phyloP scores from a whole-genome alignment of 2,113 vertebrate species.

The Maccullochella peelii region DNA sequence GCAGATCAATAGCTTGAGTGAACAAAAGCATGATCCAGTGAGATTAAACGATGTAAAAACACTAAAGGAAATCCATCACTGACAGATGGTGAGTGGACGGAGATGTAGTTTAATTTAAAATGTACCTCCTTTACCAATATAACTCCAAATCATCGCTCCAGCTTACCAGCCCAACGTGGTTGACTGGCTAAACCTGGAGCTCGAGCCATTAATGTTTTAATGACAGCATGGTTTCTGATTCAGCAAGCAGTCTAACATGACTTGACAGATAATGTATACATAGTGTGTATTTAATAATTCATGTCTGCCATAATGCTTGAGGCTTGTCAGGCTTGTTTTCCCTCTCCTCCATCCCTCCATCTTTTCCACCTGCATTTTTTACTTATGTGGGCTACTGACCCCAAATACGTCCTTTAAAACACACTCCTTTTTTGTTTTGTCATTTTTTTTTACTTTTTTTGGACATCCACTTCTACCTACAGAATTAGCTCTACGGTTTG shows the following conservation, averaged over 20 bases:
- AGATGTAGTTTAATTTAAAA: slow-evolving; percentile 13
- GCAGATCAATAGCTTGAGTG: neutral
- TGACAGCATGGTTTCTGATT: slow-evolving; percentile 22
- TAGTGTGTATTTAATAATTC: slow-evolving; percentile 67
- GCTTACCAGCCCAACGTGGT: neutral
- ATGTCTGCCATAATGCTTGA: slow-evolving; percentile 40
- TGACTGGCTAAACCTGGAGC: neutral
- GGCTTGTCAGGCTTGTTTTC: slow-evolving; percentile 47
- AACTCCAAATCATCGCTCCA: neutral
- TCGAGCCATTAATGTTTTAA: slow-evolving; percentile 18
- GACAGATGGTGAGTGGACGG: neutral
- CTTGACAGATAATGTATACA: slow-evolving; percentile 38
- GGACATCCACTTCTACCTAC: slow-evolving; percentile 18
- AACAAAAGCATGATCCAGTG: neutral
- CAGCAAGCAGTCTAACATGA: slow-evolving; percentile 37
- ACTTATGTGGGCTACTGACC: slow-evolving; percentile 15
- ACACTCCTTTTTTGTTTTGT: neutral
- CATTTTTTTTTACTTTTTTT: neutral
- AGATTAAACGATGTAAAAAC: neutral
- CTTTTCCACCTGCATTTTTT: slow-evolving; percentile 2
- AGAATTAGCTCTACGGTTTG: slow-evolving; percentile 25
- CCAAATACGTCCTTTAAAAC: neutral
- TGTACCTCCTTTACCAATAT: neutral
- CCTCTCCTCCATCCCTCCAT: slow-evolving; percentile 16
- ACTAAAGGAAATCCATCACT: slow-evolving; percentile 22